phyloP scores from a whole-genome alignment of 2,888 invertebrate species.

The Brenthis ino region DNA sequence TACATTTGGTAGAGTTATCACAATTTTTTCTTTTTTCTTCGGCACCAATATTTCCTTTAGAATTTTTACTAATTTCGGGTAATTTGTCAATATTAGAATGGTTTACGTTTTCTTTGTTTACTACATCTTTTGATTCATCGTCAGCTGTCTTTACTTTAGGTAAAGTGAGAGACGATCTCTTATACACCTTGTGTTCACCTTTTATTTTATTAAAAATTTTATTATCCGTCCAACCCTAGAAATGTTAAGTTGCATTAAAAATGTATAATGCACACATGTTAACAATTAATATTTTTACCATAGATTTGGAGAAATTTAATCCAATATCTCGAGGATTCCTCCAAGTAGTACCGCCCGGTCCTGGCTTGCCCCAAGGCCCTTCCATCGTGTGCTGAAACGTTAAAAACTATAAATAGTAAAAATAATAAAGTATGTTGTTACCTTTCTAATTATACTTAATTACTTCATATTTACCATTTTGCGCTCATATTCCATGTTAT shows the following conservation, averaged over 20 bases:
- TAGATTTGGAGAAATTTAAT: conserved; percentile 88
- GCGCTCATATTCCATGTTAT: conserved; percentile 74
- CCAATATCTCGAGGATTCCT: conserved; percentile 88
- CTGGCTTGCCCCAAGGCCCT: conserved; percentile 85
- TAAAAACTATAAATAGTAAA: conserved; percentile 21
- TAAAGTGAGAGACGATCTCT: conserved; percentile 76
- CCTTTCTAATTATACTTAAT: neutral
- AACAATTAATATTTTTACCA: conserved; percentile 77
- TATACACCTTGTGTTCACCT: conserved; percentile 55
- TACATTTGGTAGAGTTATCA: conserved; percentile 39
- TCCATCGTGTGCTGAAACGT: conserved; percentile 62
- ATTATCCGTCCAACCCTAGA: conserved; percentile 76
- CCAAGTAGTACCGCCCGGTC: conserved; percentile 89
- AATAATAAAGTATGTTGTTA: conserved; percentile 37
- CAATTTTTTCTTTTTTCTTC: conserved; percentile 28
- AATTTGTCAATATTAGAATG: conserved; percentile 56
- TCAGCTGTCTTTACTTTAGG: conserved; percentile 78
- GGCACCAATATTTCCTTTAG: conserved; percentile 44
- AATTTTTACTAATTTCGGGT: conserved; percentile 59
- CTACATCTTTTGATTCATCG: conserved; percentile 57
- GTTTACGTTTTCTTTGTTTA: conserved; percentile 58
- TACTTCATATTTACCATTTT: conserved; percentile 79
- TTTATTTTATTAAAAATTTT: conserved; percentile 66
- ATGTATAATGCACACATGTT: neutral
- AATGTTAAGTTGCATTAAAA: conserved; percentile 22